Evolutionary conservation across 2,113 vertebrate species (phyloP).

Genomic region (Pachyramphus minor): DNA sequence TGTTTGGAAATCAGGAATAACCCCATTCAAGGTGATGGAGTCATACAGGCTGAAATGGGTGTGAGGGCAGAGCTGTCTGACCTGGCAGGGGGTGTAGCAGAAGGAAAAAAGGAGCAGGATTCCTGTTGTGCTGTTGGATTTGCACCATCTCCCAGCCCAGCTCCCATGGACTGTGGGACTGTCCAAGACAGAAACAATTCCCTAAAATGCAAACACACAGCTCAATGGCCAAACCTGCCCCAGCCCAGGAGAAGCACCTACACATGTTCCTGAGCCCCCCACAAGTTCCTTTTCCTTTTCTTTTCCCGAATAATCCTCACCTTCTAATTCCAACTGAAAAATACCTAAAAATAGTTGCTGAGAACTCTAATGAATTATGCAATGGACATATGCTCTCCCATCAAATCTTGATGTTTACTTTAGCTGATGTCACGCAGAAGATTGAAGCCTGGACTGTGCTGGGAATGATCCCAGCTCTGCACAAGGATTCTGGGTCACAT

Average conservation of each 20-base stretch:
- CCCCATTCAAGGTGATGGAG: not conserved
- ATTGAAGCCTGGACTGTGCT: not conserved
- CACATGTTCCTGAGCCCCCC: not conserved
- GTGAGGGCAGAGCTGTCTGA: not conserved
- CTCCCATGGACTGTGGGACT: not conserved
- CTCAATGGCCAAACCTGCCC: not conserved
- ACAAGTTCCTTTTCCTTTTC: not conserved
- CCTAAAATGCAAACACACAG: not conserved
- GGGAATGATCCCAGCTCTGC: conserved; percentile 1
- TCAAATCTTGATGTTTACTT: not conserved
- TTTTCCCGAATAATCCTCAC: not conserved
- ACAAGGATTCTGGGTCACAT: conserved; percentile 19
- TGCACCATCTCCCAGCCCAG: not conserved
- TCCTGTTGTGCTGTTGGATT: not conserved
- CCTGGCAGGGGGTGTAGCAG: not conserved
- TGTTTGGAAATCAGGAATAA: not conserved
- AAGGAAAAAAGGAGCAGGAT: not conserved
- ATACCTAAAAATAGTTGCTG: not conserved
- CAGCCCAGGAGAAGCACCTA: not conserved
- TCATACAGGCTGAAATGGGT: not conserved
- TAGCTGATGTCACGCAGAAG: conserved; percentile 3
- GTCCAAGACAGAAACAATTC: not conserved
- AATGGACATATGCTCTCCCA: not conserved
- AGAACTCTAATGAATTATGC: conserved; percentile 1
- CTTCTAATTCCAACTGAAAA: not conserved